Evolutionary conservation across 2,113 vertebrate species (phyloP).

Genomic region (Petroica traversi): DNA sequence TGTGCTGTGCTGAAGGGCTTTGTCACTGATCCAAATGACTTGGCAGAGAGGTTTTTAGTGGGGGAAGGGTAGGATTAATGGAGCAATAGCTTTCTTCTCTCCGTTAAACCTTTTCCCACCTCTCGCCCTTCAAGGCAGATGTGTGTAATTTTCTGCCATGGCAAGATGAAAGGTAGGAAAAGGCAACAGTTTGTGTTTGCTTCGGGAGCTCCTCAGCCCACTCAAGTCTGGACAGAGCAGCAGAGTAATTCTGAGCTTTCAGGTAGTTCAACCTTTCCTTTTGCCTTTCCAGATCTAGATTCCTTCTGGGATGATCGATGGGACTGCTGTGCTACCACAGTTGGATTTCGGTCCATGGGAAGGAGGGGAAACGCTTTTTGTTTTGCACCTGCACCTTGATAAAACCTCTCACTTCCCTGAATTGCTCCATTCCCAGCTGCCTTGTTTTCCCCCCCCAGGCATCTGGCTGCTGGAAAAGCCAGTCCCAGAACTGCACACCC

Average conservation of each 20-base stretch:
- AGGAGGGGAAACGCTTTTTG: neutral
- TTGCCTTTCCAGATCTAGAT: constrained; percentile 57
- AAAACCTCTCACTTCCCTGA: neutral
- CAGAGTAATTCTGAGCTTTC: neutral
- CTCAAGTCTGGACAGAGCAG: neutral
- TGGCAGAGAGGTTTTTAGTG: neutral
- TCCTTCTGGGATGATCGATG: neutral
- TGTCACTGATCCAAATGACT: neutral
- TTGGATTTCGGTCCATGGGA: neutral
- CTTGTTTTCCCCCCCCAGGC: accelerated
- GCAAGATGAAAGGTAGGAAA: neutral
- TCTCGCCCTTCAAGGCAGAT: neutral
- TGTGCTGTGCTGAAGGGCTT: neutral
- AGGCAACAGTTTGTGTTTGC: neutral
- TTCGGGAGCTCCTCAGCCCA: neutral
- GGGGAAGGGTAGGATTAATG: neutral
- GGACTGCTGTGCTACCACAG: neutral
- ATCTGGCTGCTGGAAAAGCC: neutral
- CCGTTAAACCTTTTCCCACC: neutral
- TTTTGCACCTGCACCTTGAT: constrained; percentile 71
- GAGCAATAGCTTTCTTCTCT: neutral
- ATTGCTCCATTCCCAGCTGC: neutral
- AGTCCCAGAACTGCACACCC: neutral
- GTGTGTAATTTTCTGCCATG: accelerated
- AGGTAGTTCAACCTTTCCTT: neutral